Conservation (phyloP, 2,888 invertebrate genomes). For the Agriotes lineatus region DNA sequence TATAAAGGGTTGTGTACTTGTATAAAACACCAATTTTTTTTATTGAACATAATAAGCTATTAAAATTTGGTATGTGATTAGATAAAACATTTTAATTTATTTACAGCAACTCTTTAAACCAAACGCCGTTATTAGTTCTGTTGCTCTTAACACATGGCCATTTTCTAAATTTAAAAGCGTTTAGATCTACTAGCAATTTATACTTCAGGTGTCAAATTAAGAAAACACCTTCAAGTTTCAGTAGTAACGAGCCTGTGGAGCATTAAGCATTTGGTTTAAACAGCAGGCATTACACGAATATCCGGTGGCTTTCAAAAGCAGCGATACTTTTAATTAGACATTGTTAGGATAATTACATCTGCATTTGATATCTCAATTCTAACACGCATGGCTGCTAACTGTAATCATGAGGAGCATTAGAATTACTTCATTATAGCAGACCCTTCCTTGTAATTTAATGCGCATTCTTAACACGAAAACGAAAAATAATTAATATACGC, state of each 20-base stretch:
- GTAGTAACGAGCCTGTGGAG: neutral
- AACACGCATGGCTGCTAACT: conserved; percentile 54
- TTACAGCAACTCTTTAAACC: no score
- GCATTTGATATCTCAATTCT: conserved; percentile 54
- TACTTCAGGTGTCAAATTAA: no score
- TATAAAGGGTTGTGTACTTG: no score
- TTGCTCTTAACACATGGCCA: no score
- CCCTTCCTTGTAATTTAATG: conserved; percentile 55
- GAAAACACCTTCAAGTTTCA: no score
- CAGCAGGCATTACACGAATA: conserved; percentile 14
- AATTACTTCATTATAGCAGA: conserved; percentile 58
- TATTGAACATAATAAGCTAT: no score
- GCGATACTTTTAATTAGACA: conserved; percentile 55
- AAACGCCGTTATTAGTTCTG: no score
- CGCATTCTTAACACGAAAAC: conserved; percentile 18
- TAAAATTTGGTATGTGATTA: no score
- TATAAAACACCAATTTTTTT: no score
- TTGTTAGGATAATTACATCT: conserved; percentile 55
- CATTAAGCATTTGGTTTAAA: conserved; percentile 13
- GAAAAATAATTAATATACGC: conserved; percentile 21
- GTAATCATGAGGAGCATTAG: conserved; percentile 50
- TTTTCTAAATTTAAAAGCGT: no score
- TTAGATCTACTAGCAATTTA: no score
- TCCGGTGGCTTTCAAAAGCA: conserved; percentile 26
- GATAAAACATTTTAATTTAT: no score